A percentile compares a stretch with the other conserved stretches of the same genome.
Conservation (phyloP, 2,113 vertebrate species). For the Donacobius atricapilla region DNA sequence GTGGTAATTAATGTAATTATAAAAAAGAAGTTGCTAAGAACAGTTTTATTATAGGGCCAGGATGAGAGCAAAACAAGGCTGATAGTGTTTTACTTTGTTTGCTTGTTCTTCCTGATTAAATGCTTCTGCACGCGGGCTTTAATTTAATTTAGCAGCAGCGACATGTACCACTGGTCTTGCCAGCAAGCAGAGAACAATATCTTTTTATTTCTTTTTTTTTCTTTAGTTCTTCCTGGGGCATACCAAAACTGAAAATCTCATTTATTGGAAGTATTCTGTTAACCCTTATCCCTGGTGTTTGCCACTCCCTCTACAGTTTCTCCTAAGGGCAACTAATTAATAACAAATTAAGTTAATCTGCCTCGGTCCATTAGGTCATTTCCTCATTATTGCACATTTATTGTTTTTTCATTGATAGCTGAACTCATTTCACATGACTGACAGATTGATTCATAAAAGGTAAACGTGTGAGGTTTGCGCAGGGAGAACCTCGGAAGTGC, state of each 20-base stretch:
- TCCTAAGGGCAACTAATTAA: constrained; percentile 51
- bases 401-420: constrained; percentile 51
- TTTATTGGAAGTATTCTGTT: constrained; percentile 14
- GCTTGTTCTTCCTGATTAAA: constrained; percentile 34
- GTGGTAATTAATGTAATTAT: constrained; percentile 25
- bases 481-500: not conserved
- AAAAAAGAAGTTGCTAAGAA: constrained; percentile 21
- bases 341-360: constrained; percentile 56
- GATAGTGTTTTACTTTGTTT: constrained; percentile 36
- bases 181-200: constrained; percentile 7
- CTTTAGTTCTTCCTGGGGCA: not conserved
- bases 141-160: constrained; percentile 57
- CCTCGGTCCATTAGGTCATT: constrained; percentile 51
- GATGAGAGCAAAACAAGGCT: constrained; percentile 11
- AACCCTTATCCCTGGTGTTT: constrained; percentile 12
- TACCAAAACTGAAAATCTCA: not conserved
- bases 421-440: constrained; percentile 45
- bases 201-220: not conserved
- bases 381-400: constrained; percentile 52
- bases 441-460: not conserved
- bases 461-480: not conserved
- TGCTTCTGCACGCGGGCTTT: constrained; percentile 32
- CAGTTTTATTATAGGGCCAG: not conserved
- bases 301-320: constrained; percentile 1
- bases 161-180: constrained; percentile 7